These are phyloP conservation scores for Dusona sp. DNA, from an alignment of 2,888 invertebrate genomes.

Conservation along the genomic window DNA sequence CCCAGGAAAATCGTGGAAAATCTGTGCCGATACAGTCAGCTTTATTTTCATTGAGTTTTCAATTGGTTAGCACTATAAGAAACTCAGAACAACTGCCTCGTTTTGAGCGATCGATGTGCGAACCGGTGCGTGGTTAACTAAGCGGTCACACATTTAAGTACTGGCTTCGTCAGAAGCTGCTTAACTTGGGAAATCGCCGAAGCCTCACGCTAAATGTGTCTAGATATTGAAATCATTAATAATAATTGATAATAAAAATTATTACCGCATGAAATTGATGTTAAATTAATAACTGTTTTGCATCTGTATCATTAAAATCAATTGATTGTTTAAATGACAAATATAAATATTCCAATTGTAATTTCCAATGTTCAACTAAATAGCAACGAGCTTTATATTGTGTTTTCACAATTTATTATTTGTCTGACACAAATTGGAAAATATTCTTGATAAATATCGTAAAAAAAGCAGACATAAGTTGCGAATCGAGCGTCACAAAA, in stretches of 20 bases:
- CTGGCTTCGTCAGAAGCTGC: not conserved
- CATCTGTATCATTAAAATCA: not conserved
- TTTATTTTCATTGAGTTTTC: too few relatives aligned
- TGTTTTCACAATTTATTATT: not conserved
- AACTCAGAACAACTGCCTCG: too few relatives aligned
- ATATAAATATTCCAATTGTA: not conserved
- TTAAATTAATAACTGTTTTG: not conserved
- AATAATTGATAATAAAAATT: too few relatives aligned
- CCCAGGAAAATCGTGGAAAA: too few relatives aligned
- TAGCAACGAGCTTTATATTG: not conserved
- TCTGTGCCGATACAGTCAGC: too few relatives aligned
- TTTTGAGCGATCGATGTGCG: too few relatives aligned
- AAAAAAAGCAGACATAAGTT: not conserved
- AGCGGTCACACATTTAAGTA: not conserved
- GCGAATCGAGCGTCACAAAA: slow-evolving; percentile 33
- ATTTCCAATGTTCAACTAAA: not conserved
- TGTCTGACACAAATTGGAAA: not conserved
- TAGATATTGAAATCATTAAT: too few relatives aligned
- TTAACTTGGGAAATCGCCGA: too few relatives aligned
- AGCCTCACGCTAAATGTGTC: too few relatives aligned
- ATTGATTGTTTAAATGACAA: not conserved
- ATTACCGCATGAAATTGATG: too few relatives aligned
- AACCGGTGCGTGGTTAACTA: too few relatives aligned
- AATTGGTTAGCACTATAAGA: too few relatives aligned
- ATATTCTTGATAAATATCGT: not conserved